Conservation (phyloP, 1,140 invertebrate genomes). For the Cecropterus lyciades region DNA sequence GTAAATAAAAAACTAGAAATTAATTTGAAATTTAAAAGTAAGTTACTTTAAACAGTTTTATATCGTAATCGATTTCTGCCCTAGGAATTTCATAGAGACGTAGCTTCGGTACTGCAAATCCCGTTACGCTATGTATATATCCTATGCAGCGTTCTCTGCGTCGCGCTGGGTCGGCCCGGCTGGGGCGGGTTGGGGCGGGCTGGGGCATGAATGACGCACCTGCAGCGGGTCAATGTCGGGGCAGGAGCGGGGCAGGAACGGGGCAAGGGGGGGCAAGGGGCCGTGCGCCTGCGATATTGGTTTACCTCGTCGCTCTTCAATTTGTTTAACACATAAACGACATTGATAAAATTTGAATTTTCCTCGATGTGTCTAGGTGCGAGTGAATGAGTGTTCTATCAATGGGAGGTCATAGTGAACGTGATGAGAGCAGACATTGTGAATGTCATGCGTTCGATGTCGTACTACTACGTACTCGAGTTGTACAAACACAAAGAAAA, state of each 20-base stretch:
- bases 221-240: constrained; percentile 43
- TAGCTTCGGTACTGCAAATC: constrained; percentile 13
- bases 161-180: neutral
- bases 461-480: neutral
- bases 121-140: constrained; percentile 4
- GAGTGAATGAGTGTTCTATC: constrained; percentile 4
- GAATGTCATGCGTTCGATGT: neutral
- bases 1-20: too few species aligned
- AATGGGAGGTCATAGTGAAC: neutral
- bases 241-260: constrained; percentile 18
- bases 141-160: neutral
- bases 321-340: constrained; percentile 24
- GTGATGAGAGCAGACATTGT: too few species aligned
- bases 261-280: constrained; percentile 13
- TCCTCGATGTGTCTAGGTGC: constrained; percentile 11
- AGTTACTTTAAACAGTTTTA: too few species aligned
- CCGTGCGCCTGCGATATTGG: constrained; percentile 31
- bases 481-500: too few species aligned
- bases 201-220: constrained; percentile 42
- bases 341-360: constrained; percentile 34
- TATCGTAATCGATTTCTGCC: neutral
- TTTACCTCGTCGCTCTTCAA: constrained; percentile 26
- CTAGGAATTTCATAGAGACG: constrained; percentile 11
- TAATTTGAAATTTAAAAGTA: too few species aligned
- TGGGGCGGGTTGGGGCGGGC: constrained; percentile 17